These are phyloP conservation scores for Himalopsyche phryganea DNA, from an alignment of 1,140 invertebrate species.

Conservation along the genomic window DNA sequence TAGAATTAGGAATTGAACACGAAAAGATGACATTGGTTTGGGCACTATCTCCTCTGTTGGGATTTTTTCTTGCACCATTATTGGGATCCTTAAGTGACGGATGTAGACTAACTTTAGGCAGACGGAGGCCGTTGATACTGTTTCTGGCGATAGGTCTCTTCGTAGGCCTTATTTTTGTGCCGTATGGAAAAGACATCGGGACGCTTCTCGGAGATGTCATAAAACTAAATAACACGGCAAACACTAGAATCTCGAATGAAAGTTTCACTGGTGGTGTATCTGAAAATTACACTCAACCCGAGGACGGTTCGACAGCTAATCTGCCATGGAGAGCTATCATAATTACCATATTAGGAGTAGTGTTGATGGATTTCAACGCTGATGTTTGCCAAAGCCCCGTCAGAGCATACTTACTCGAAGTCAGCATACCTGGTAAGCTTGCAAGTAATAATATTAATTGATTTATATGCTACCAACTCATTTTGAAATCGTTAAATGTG, in stretches of 20 bases:
- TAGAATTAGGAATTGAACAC: constrained; percentile 75
- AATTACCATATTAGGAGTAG: constrained; percentile 78
- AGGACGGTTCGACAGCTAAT: constrained; percentile 2
- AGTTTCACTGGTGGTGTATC: constrained; percentile 14
- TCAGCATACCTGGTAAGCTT: constrained; percentile 63
- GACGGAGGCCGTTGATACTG: constrained; percentile 76
- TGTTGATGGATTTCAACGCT: constrained; percentile 78
- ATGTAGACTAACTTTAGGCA: constrained; percentile 63
- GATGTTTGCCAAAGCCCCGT: constrained; percentile 82
- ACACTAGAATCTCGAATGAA: constrained; percentile 8
- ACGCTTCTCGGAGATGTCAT: constrained; percentile 59
- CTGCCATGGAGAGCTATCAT: constrained; percentile 65
- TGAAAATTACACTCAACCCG: constrained; percentile 22
- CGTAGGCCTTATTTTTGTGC: constrained; percentile 66
- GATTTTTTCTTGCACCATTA: constrained; percentile 77
- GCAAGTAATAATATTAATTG: background rate
- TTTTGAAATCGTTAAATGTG: no score
- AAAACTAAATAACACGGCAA: constrained; percentile 14
- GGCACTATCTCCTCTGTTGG: constrained; percentile 74
- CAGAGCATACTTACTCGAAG: constrained; percentile 78
- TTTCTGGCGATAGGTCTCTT: constrained; percentile 72
- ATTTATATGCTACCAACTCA: no score
- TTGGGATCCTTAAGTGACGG: constrained; percentile 79
- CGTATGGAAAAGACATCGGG: constrained; percentile 72
- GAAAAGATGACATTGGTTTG: constrained; percentile 77